A percentile compares a stretch with the other conserved stretches of the same genome.
phyloP scores from a whole-genome alignment of 2,113 vertebrate species.

The Gorsachius goisagi region DNA sequence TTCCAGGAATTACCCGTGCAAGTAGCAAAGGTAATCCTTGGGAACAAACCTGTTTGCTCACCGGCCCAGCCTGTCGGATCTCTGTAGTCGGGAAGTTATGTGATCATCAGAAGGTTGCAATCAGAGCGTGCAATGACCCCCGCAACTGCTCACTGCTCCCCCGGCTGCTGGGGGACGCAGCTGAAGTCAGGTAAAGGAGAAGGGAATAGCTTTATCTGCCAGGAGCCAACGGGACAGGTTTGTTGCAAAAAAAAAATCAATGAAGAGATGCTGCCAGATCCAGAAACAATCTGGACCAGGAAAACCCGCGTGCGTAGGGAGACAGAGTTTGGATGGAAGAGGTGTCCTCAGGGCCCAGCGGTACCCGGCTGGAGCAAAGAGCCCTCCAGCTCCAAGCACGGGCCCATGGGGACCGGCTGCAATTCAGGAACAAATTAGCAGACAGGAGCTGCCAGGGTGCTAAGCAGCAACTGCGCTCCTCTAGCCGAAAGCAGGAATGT shows the following conservation, averaged over 20 bases:
- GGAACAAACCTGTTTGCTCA: not conserved
- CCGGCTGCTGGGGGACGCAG: rapidly evolving
- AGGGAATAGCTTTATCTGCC: not conserved
- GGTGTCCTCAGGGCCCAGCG: rapidly evolving
- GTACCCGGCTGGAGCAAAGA: not conserved
- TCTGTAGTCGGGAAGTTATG: not conserved
- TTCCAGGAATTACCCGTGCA: not conserved
- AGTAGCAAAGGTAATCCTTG: not conserved
- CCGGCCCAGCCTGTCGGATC: not conserved
- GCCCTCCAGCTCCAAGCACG: not conserved
- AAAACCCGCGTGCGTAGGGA: rapidly evolving
- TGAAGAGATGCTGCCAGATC: not conserved
- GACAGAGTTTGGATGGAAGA: not conserved
- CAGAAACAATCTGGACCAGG: not conserved
- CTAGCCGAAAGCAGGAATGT: not conserved
- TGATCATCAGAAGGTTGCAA: not conserved
- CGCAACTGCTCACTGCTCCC: rapidly evolving
- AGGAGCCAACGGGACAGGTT: rapidly evolving
- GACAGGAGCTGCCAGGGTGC: not conserved
- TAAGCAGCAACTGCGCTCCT: not conserved
- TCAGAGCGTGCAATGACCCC: not conserved
- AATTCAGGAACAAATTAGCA: not conserved
- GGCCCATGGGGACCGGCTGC: not conserved
- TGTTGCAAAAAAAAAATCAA: not conserved
- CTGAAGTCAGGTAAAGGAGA: not conserved